phyloP scores from a whole-genome alignment of 2,113 vertebrate genomes.

The Elephas maximus region DNA sequence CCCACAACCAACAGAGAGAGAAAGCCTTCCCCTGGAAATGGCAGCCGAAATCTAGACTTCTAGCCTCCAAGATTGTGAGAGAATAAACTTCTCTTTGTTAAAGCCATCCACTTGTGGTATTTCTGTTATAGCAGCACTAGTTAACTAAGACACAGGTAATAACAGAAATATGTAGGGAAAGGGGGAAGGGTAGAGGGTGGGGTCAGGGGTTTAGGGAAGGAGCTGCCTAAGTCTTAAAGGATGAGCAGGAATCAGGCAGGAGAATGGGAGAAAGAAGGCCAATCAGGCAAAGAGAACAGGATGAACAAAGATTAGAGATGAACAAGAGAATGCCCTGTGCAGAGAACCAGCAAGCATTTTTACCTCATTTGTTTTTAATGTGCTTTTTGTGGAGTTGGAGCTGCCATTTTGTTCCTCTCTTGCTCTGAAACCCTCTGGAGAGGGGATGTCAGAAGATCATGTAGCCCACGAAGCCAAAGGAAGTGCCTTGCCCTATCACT shows the following conservation, averaged over 20 bases:
- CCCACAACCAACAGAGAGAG: too few species aligned
- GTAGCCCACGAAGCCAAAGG: not conserved
- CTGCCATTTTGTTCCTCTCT: not conserved
- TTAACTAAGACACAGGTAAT: not conserved
- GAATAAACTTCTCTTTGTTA: too few species aligned
- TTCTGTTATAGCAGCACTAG: too few species aligned
- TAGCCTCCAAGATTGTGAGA: too few species aligned
- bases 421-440: not conserved
- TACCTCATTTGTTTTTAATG: not conserved
- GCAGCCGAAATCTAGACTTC: too few species aligned
- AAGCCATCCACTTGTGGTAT: too few species aligned
- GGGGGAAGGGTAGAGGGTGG: not conserved
- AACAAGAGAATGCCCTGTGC: not conserved
- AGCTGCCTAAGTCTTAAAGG: not conserved
- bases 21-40: too few species aligned
- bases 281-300: not conserved
- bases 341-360: not conserved
- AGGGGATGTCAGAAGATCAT: not conserved
- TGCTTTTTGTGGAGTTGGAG: not conserved
- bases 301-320: not conserved
- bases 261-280: not conserved
- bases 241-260: not conserved
- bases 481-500: not conserved
- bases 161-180: not conserved
- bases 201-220: not conserved